Conservation (phyloP, 2,888 invertebrate genomes). For the Unio pictorum region DNA sequence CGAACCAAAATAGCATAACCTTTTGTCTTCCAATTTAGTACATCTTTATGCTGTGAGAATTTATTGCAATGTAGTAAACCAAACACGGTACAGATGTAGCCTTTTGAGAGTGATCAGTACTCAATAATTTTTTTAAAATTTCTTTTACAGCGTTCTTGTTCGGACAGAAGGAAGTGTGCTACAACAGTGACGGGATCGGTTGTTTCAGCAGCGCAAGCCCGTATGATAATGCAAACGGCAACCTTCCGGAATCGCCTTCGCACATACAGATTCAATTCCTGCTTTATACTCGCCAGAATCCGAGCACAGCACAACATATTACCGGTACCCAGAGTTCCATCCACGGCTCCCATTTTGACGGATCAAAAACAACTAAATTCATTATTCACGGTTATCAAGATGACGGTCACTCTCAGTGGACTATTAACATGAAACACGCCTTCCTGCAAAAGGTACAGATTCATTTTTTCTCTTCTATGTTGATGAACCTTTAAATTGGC, state of each 20-base stretch:
- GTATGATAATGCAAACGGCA: constrained; percentile 33
- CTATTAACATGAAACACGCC: constrained; percentile 91
- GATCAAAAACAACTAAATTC: constrained; percentile 85
- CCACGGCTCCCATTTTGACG: constrained; percentile 84
- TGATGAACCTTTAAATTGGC: background rate
- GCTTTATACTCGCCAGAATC: constrained; percentile 28
- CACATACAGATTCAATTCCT: constrained; percentile 31
- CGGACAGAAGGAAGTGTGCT: constrained; percentile 23
- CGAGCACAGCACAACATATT: constrained; percentile 10
- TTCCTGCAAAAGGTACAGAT: constrained; percentile 86
- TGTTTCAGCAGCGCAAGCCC: constrained; percentile 39
- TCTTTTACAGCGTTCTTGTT: too few species aligned
- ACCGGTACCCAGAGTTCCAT: constrained; percentile 77
- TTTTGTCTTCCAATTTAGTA: too few species aligned
- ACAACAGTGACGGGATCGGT: constrained; percentile 32
- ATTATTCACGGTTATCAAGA: constrained; percentile 95
- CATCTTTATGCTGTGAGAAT: too few species aligned
- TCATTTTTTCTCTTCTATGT: background rate
- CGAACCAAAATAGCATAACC: too few species aligned
- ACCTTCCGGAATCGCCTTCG: constrained; percentile 34
- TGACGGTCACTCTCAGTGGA: constrained; percentile 89
- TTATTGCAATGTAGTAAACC: too few species aligned
- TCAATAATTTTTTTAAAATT: too few species aligned
- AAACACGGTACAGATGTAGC: too few species aligned
- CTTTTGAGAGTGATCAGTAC: too few species aligned